Evolutionary conservation across 2,888 invertebrate genomes (phyloP), one percentile per base, ranked within the genome.

Genomic region (Aproaerema taeniolella): DNA sequence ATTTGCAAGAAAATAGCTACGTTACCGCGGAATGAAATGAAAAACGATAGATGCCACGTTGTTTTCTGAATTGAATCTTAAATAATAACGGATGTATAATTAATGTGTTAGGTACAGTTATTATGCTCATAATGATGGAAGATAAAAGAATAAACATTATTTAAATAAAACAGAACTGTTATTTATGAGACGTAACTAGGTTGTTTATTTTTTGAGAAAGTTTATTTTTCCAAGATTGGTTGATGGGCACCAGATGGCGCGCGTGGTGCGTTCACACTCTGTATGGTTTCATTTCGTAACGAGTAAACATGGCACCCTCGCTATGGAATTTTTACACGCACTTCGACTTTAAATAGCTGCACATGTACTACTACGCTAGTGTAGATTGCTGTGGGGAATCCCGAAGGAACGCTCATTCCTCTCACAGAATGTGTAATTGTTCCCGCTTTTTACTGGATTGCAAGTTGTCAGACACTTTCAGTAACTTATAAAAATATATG

Each of bases 231-330:
- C 62, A 73, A 55, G 58, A 68, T 69, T 72, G 66, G 61, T 73
- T 80, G 82, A 85, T 80, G 67, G 73, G 65, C 73, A 60, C 74
- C 85, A 85, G 85, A 85, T 85, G 85, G 82, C 74, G 73, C 51
- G 52, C 13, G 15, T 68, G 67, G 65, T 65, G 65, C 70, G 65
- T 66, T 71, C 61, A 61, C 61, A 58, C 62, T 64, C 60, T 67
- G 75, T 69, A 75, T 70, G 74, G 74, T 73, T 76, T 75, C 71
- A 72, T 75, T 73, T 66, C 66, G 67, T 64, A 68, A 69, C 70
- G 67, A 64, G 69, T 77, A 81, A 80, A 82, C 81, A 77, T 63
- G 65, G 66, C 68, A 69, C 74, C 73, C 75, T 70, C 67, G 57
- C 63, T 58, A 67, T 60, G 70, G 73, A 79, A 76, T 76, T 76